phyloP scores from a whole-genome alignment of 2,888 invertebrate genomes.

The Agrotis segetum region DNA sequence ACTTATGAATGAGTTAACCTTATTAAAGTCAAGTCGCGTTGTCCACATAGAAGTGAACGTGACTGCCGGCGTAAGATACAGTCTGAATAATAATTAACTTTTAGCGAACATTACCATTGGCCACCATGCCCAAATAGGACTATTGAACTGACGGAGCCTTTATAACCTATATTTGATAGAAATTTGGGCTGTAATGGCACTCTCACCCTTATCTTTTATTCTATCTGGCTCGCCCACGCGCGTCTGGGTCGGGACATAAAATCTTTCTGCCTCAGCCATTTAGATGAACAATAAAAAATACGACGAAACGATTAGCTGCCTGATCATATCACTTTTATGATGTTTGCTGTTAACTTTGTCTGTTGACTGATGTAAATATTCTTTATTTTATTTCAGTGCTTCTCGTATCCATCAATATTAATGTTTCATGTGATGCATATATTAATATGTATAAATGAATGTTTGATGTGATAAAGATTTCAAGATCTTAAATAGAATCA shows the following conservation, averaged over 20 bases:
- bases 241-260: conserved; percentile 33
- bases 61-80: conserved; percentile 75
- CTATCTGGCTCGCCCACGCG: conserved; percentile 49
- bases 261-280: conserved; percentile 34
- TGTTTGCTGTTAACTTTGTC: conserved; percentile 15
- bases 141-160: conserved; percentile 52
- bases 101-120: conserved; percentile 58
- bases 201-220: conserved; percentile 55
- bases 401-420: conserved; percentile 21
- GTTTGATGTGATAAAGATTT: conserved; percentile 36
- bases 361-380: conserved; percentile 29
- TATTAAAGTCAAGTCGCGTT: conserved; percentile 79
- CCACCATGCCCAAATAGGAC: conserved; percentile 66
- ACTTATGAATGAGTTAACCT: conserved; percentile 78
- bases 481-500: conserved; percentile 33
- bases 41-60: conserved; percentile 75
- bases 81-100: conserved; percentile 81
- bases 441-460: neutral
- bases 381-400: conserved; percentile 1
- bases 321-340: conserved; percentile 43
- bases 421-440: conserved; percentile 4
- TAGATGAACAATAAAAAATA: conserved; percentile 44
- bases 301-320: conserved; percentile 25
- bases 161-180: conserved; percentile 52
- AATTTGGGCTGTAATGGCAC: conserved; percentile 24